phyloP scores from a whole-genome alignment of 2,888 invertebrate genomes.

The Trissonchulus sp. region DNA sequence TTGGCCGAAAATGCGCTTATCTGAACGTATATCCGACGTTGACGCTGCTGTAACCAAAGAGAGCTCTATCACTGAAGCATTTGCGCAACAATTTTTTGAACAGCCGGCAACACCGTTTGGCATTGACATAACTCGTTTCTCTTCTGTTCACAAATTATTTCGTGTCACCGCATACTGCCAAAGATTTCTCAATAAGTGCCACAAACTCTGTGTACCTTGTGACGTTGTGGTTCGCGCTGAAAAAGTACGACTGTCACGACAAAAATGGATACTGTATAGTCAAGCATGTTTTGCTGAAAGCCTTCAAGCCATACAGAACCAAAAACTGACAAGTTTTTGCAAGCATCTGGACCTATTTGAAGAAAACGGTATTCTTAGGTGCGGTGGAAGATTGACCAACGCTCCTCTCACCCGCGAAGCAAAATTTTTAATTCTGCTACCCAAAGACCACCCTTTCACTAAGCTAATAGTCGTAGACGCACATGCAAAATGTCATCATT shows the following conservation, averaged over 20 bases:
- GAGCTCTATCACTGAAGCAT: neutral
- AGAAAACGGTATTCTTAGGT: conserved; percentile 29
- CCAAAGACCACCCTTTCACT: neutral
- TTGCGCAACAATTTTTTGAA: too few species aligned
- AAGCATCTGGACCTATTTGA: conserved; percentile 26
- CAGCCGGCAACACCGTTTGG: too few species aligned
- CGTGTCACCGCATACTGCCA: neutral
- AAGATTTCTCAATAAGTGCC: neutral
- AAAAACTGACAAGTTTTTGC: neutral
- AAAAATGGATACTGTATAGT: too few species aligned
- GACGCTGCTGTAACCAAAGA: neutral
- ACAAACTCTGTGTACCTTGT: neutral
- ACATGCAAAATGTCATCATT: conserved; percentile 16
- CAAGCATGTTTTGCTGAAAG: too few species aligned
- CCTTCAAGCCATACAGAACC: too few species aligned
- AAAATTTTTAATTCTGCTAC: conserved; percentile 28
- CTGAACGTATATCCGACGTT: neutral
- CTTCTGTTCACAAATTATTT: neutral
- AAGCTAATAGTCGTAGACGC: conserved; percentile 1
- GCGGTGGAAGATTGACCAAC: conserved; percentile 25
- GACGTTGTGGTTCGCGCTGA: too few species aligned
- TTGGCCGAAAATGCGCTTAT: neutral
- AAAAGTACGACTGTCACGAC: too few species aligned
- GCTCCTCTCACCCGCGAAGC: conserved; percentile 14
- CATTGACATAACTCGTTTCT: neutral